phyloP scores from a whole-genome alignment of 2,113 vertebrate genomes.

The Theristicus caerulescens region DNA sequence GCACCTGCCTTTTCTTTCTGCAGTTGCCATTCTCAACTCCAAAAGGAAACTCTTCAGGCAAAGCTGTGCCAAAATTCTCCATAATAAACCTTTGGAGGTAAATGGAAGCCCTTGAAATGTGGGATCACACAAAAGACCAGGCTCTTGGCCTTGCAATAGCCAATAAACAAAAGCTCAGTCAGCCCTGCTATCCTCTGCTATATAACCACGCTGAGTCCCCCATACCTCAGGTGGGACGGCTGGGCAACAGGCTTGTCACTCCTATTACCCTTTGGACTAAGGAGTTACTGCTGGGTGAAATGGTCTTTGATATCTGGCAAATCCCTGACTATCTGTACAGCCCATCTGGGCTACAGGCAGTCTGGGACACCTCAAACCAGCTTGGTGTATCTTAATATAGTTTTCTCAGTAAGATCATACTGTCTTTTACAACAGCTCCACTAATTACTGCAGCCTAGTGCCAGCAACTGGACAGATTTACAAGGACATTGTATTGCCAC shows the following conservation, averaged over 20 bases:
- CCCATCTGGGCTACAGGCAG: not conserved
- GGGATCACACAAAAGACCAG: not conserved
- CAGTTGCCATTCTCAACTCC: not conserved
- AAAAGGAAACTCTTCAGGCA: not conserved
- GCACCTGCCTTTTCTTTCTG: not conserved
- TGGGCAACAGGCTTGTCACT: not conserved
- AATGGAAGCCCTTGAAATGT: not conserved
- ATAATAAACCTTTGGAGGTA: not conserved
- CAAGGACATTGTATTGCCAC: not conserved
- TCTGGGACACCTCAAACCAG: not conserved
- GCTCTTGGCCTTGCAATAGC: not conserved
- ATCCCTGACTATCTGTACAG: not conserved
- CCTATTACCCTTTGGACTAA: not conserved
- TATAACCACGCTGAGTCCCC: not conserved
- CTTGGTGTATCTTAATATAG: not conserved
- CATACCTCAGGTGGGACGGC: not conserved
- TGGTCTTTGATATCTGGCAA: not conserved
- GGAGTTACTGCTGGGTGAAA: not conserved
- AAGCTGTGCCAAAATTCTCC: not conserved
- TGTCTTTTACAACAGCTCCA: not conserved
- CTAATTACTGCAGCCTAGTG: constrained; percentile 31
- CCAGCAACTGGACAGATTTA: not conserved
- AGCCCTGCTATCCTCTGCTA: not conserved
- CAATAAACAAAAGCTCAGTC: not conserved
- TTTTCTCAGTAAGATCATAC: not conserved